Evolutionary conservation across 2,888 invertebrate genomes (phyloP), one percentile per base, ranked within the genome.

Genomic region (Caenorhabditis sulstoni): DNA sequence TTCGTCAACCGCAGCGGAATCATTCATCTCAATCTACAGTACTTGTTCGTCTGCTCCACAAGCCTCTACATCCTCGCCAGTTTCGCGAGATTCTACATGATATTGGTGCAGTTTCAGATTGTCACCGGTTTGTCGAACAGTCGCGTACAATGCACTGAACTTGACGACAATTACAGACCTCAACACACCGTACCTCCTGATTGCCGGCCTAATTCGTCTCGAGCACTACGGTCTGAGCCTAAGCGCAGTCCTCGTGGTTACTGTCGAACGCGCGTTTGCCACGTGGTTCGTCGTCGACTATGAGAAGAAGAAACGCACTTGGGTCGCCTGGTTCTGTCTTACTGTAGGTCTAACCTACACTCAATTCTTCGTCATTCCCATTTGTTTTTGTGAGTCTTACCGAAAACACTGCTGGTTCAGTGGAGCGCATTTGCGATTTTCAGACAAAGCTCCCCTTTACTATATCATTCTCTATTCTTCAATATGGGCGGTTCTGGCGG

Each of bases 201-300:
- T 78, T 0, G 50, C 71, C 22, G 77, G 77, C 14, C 16, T 78
- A 2, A n/a, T 78, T 3, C 45, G 77, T 22, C 44, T 78, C 37
- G 47, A 78, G 45, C 77, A 78, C 20, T 78, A 66, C 44, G 77
- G 71, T 35, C 37, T 61, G 4, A 53, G 55, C 18, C 55, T 78
- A 12, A 66, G 61, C 50, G 44, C 61, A 2, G 23, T 71, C n/a
- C 29, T 68, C 11, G 66, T 65, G 16, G 49, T 78, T 23, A 71
- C 77, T 29, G 55, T 78, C 4, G 77, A 78, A 61, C 50, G 75
- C n/a, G 14, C 55, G 45, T 70, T 70, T 52, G 70, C 70, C 44
- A 70, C 70, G 12, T 70, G 61, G 47, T 70, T 53, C 55, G 70
- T 70, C 3, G 37, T 70, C 3, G 70, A 70, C 23, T 70, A 70